Evolutionary conservation across 2,797 vertebrate genomes (phyloP).

Genomic region (Champsocephalus esox): DNA sequence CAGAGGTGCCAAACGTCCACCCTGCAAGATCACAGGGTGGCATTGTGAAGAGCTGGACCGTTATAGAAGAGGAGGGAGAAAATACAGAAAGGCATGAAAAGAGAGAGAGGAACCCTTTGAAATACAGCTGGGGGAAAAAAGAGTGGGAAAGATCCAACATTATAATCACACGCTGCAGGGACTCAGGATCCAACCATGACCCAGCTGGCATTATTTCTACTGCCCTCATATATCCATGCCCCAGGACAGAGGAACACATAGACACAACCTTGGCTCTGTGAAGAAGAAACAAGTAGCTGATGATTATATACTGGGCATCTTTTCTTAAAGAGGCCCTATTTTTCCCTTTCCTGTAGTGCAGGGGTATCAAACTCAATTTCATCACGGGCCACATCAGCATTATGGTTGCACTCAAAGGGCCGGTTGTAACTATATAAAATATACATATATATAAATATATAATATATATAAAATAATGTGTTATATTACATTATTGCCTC

Average conservation of each 20-base stretch:
- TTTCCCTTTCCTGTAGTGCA: too few relatives aligned
- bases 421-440: too few relatives aligned
- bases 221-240: slow-evolving; percentile 35
- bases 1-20: slow-evolving; percentile 65
- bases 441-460: too few relatives aligned
- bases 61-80: slow-evolving; percentile 15
- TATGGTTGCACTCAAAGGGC: too few relatives aligned
- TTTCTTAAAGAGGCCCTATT: neutral
- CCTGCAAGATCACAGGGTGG: slow-evolving; percentile 33
- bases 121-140: slow-evolving; percentile 10
- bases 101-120: slow-evolving; percentile 10
- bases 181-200: slow-evolving; percentile 38
- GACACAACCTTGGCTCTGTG: neutral
- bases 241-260: slow-evolving; percentile 12
- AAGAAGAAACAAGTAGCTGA: neutral
- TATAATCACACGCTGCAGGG: slow-evolving; percentile 42
- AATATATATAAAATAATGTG: too few relatives aligned
- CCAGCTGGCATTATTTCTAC: slow-evolving; percentile 13
- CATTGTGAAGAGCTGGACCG: slow-evolving; percentile 29
- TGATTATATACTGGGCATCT: neutral
- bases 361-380: too few relatives aligned
- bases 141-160: slow-evolving; percentile 19
- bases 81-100: neutral
- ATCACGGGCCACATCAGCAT: too few relatives aligned
- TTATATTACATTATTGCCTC: too few relatives aligned